phyloP scores from a whole-genome alignment of 2,113 vertebrate genomes.

The Callaeas wilsoni region DNA sequence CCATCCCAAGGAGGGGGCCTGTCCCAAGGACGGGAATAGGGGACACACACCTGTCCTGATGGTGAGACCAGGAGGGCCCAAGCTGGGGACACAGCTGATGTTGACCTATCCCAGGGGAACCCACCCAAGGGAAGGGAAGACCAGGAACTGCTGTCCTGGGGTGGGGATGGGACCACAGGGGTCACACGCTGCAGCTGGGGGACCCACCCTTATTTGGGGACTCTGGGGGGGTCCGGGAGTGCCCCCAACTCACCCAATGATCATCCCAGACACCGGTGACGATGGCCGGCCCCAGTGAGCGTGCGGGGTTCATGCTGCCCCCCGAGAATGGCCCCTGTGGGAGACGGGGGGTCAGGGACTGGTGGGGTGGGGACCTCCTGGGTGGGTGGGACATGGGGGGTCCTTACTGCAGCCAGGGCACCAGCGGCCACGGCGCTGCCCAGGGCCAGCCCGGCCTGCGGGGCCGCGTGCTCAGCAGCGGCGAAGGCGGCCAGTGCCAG shows the following conservation, averaged over 20 bases:
- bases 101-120: too few species aligned
- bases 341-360: neutral
- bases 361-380: rapidly evolving
- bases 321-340: constrained; percentile 76
- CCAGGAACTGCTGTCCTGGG: rapidly evolving
- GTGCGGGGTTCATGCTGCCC: constrained; percentile 80
- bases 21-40: neutral
- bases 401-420: constrained; percentile 71
- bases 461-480: constrained; percentile 49
- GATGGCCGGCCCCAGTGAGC: constrained; percentile 77
- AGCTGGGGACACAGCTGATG: too few species aligned
- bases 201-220: neutral
- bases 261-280: constrained; percentile 81
- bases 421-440: constrained; percentile 77
- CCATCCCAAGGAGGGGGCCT: neutral
- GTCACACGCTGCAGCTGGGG: neutral
- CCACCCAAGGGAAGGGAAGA: neutral
- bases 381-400: rapidly evolving
- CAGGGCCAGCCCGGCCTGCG: constrained; percentile 72
- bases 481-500: constrained; percentile 79
- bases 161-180: rapidly evolving
- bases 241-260: constrained; percentile 74
- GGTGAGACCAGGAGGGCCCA: neutral
- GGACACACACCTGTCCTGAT: neutral
- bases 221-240: rapidly evolving